These are phyloP conservation scores for Epinephelus coioides DNA, from an alignment of 2,797 vertebrate genomes.

Conservation along the genomic window DNA sequence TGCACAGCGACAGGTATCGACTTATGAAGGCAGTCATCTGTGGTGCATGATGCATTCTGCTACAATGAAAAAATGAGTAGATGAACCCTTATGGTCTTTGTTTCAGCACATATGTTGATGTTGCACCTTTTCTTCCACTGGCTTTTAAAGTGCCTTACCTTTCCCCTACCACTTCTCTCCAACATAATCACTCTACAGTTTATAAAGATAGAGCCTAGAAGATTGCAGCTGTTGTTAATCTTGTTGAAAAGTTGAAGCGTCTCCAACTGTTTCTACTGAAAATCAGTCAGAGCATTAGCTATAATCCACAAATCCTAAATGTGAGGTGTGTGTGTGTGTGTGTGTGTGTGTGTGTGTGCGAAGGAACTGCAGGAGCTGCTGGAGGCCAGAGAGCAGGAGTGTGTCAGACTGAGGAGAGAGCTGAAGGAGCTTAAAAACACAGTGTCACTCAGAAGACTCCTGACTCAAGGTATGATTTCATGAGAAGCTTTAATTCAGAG, in stretches of 20 bases:
- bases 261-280: not conserved
- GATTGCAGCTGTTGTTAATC: not conserved
- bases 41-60: not conserved
- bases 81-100: conserved; percentile 10
- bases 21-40: not conserved
- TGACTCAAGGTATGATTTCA: conserved; percentile 75
- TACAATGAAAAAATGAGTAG: not conserved
- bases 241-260: not conserved
- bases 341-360: conserved; percentile 43
- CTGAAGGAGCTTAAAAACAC: conserved; percentile 81
- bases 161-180: not conserved
- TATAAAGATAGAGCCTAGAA: not conserved
- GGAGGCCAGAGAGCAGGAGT: conserved; percentile 82
- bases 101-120: not conserved
- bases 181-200: not conserved
- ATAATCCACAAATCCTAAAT: not conserved
- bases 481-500: not conserved
- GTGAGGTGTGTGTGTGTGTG: conserved; percentile 8
- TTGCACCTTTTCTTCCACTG: not conserved
- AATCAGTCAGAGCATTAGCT: not conserved
- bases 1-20: conserved; percentile 61
- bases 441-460: conserved; percentile 72
- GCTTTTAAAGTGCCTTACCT: not conserved
- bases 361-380: conserved; percentile 83
- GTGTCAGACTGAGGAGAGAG: conserved; percentile 81